A percentile compares a stretch with the other conserved stretches of the same genome.
phyloP scores from a whole-genome alignment of 2,888 invertebrate species.

The Metalampra italica region DNA sequence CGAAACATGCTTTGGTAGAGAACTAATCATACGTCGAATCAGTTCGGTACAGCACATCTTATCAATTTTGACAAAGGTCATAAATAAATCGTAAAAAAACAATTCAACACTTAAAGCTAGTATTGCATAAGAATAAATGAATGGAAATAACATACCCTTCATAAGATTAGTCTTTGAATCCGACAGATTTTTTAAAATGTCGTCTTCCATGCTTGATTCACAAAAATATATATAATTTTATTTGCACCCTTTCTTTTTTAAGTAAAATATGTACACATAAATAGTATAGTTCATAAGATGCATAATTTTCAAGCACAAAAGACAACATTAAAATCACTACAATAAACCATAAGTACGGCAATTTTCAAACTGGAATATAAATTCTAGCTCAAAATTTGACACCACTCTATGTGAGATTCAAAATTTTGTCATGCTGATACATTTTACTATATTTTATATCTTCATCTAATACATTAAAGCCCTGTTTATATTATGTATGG shows the following conservation, averaged over 20 bases:
- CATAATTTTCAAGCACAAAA: conserved; percentile 28
- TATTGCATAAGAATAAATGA: conserved; percentile 76
- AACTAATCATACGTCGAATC: conserved; percentile 46
- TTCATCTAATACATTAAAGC: not conserved
- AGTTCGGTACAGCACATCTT: conserved; percentile 47
- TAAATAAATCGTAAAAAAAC: conserved; percentile 74
- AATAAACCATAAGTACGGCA: conserved; percentile 17
- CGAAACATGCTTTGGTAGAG: conserved; percentile 65
- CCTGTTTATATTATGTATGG: not conserved
- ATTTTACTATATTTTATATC: not conserved
- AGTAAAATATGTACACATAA: conserved; percentile 32
- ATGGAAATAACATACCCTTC: conserved; percentile 40
- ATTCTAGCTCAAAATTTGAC: conserved; percentile 20
- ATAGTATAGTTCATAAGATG: conserved; percentile 22
- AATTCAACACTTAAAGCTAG: conserved; percentile 77
- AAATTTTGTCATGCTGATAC: conserved; percentile 9
- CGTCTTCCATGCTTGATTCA: conserved; percentile 26
- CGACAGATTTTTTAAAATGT: conserved; percentile 31
- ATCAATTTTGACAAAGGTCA: conserved; percentile 51
- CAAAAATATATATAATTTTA: conserved; percentile 7
- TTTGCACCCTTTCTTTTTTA: conserved; percentile 8
- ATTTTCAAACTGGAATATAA: conserved; percentile 16
- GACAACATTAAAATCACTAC: conserved; percentile 27
- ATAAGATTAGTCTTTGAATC: conserved; percentile 45
- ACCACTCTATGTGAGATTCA: conserved; percentile 19